Percentiles rank a stretch among this genome's conserved stretches.
Evolutionary conservation across 2,113 vertebrate species (phyloP).

Genomic region (Phocoena phocoena): DNA sequence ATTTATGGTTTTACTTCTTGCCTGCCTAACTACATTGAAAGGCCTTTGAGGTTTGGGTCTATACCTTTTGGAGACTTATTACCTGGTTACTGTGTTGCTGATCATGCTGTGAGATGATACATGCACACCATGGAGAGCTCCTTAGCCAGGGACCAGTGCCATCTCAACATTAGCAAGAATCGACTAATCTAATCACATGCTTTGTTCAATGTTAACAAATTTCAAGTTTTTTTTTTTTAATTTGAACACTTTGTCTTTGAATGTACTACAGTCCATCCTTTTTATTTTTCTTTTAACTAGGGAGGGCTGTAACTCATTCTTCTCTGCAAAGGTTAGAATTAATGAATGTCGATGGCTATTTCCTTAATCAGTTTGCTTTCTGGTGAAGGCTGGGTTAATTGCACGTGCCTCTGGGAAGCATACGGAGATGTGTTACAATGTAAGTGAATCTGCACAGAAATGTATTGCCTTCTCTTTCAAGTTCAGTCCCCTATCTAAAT

Average conservation of each 20-base stretch:
- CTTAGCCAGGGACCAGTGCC: background rate
- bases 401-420: background rate
- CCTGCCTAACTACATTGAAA: background rate
- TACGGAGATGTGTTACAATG: background rate
- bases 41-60: background rate
- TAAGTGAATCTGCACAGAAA: background rate
- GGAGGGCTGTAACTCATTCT: background rate
- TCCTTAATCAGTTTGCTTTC: slow-evolving; percentile 23
- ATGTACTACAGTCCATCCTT: background rate
- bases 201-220: background rate
- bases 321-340: slow-evolving; percentile 20
- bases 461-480: background rate
- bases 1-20: background rate
- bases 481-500: background rate
- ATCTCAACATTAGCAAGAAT: background rate
- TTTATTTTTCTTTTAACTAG: background rate
- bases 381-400: background rate
- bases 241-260: background rate
- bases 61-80: background rate
- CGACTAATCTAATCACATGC: background rate
- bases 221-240: too few species aligned
- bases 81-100: background rate
- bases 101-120: background rate
- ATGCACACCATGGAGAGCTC: background rate
- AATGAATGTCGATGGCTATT: background rate